Conservation (phyloP, 2,888 invertebrate genomes). For the Chrysotoxum bicinctum region DNA sequence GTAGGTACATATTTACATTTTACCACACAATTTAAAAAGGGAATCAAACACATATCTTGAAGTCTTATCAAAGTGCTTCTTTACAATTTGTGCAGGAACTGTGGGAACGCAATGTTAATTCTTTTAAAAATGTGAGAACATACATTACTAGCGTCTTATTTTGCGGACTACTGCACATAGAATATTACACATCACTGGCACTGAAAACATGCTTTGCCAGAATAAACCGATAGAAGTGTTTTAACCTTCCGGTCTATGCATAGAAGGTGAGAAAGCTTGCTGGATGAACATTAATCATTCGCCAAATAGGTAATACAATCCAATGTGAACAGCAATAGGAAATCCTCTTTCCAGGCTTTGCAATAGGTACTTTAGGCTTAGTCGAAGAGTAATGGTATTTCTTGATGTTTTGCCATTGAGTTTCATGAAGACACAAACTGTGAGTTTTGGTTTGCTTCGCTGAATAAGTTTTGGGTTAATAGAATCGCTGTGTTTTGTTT, state of each 20-base stretch:
- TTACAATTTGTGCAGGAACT: conserved; percentile 46
- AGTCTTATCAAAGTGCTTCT: conserved; percentile 62
- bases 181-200: not conserved
- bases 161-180: conserved; percentile 64
- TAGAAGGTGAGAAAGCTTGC: conserved; percentile 1
- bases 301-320: conserved; percentile 35
- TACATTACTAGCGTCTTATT: conserved; percentile 36
- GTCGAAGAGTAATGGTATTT: conserved; percentile 37
- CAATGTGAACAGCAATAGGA: conserved; percentile 26
- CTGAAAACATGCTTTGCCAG: conserved; percentile 5
- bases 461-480: not conserved
- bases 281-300: conserved; percentile 43
- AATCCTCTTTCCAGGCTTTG: conserved; percentile 32
- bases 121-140: conserved; percentile 58
- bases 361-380: conserved; percentile 44
- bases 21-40: conserved; percentile 15
- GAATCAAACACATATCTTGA: conserved; percentile 41
- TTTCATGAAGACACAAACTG: not conserved
- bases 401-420: conserved; percentile 17
- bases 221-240: conserved; percentile 24
- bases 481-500: not conserved
- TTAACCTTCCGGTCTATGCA: conserved; percentile 55
- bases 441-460: not conserved
- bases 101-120: conserved; percentile 62
- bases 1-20: conserved; percentile 43